Evolutionary conservation across 2,113 vertebrate species (phyloP), one percentile per base, ranked within the genome.

Genomic region (Collichthys lucidus): DNA sequence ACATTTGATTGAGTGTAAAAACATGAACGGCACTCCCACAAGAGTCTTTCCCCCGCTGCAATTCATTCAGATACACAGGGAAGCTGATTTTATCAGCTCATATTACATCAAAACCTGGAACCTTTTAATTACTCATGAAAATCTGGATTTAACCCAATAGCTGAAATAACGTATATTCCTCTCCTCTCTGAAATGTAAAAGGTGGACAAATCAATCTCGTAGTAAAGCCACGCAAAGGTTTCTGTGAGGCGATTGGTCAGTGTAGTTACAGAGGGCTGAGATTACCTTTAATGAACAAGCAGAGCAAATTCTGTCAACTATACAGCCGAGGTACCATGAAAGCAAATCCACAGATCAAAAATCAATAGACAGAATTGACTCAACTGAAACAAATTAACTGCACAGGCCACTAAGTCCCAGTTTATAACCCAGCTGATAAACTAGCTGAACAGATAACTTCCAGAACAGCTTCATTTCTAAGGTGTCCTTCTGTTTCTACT

Each of bases 311-410:
- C 52, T 94, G 93, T 95, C 88, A 88, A 74, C 83, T 92, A 79
- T 73, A 91, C 94, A 94, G 88, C 74, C 89, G 60, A 62, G 79
- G 82, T 73, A 94, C 42, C 80, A 90, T 61, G 84, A 76, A 94
- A 92, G 83, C 47, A 88, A 85, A 87, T 82, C 72, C 87, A 84
- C 26, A 93, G 86, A 94, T 95, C 65, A 94, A 94, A 97, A 96
- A 95, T 96, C 95, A 94, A 95, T 97, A 82, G 83, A 77, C 94
- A 88, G 93, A 96, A 96, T 86, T 52, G 88, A 94, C 92, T 95
- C 82, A 73, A 74, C 82, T 92, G 90, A 94, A 96, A 88, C 83
- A 95, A 95, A 95, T 96, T 90, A 95, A 94, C 88, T 93, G 84
- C 66, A 79, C 67, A 84, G 91, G 77, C 89, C 71, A 88, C 84